phyloP scores from a whole-genome alignment of 2,888 invertebrate genomes.

The Pterostichus niger region DNA sequence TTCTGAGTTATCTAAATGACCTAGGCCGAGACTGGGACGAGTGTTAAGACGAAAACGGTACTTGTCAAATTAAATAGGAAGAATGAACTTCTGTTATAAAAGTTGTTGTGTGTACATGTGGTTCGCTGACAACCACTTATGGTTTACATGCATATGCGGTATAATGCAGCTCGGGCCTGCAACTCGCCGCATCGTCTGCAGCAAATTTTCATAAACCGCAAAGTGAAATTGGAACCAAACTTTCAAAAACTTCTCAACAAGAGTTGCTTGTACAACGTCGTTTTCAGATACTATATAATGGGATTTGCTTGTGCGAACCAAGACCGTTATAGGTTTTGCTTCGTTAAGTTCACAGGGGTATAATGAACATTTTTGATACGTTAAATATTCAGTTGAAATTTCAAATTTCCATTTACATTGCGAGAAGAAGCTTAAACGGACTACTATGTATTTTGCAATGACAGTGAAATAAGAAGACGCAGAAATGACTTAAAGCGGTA shows the following conservation, averaged over 20 bases:
- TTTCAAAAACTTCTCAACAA: slow-evolving; percentile 48
- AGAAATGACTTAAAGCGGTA: no score
- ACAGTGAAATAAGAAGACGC: not conserved
- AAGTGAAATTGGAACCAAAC: slow-evolving; percentile 52
- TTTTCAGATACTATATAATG: slow-evolving; percentile 12
- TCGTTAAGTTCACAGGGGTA: slow-evolving; percentile 1
- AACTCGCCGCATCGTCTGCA: slow-evolving; percentile 17
- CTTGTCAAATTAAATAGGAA: slow-evolving; percentile 1
- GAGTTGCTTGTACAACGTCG: slow-evolving; percentile 23
- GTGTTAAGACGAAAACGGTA: not conserved
- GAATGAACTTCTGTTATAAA: slow-evolving; percentile 17
- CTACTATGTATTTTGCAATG: slow-evolving; percentile 24
- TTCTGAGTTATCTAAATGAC: slow-evolving; percentile 43
- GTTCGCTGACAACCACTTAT: slow-evolving; percentile 33
- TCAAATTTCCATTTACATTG: slow-evolving; percentile 27
- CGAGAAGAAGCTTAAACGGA: not conserved
- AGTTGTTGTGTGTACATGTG: not conserved
- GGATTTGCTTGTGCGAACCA: slow-evolving; percentile 21
- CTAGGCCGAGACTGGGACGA: not conserved
- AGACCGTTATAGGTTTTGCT: slow-evolving; percentile 21
- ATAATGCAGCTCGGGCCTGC: not conserved
- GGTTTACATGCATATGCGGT: slow-evolving; percentile 47
- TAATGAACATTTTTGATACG: slow-evolving; percentile 32
- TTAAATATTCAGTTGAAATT: slow-evolving; percentile 38
- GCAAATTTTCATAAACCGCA: slow-evolving; percentile 52